A percentile compares a stretch with the other conserved stretches of the same genome.
Conservation (phyloP, 2,888 invertebrate species). For the Caenorhabditis sp. region DNA sequence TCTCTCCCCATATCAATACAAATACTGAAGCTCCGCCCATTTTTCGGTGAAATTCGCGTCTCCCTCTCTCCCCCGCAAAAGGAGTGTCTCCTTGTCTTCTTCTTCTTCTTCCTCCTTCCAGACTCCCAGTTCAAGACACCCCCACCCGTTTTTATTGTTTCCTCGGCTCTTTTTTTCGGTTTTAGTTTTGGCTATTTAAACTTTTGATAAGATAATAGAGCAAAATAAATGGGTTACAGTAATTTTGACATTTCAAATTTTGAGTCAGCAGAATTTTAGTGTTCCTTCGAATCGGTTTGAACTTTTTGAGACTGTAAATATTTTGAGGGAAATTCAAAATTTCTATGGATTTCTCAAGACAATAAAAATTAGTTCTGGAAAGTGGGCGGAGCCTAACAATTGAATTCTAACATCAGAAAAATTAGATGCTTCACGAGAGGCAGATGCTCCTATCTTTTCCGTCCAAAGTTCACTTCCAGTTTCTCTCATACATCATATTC, state of each 20-base stretch:
- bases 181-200: neutral
- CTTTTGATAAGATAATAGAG: neutral
- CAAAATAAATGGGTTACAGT: neutral
- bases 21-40: slow-evolving; percentile 27
- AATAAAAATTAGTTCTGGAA: too few species aligned
- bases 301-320: neutral
- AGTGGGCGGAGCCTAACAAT: too few species aligned
- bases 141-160: slow-evolving; percentile 30
- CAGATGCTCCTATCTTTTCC: neutral
- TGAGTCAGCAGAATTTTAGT: slow-evolving; percentile 1
- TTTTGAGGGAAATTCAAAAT: neutral
- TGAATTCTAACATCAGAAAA: too few species aligned
- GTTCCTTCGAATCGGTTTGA: too few species aligned
- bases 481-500: slow-evolving; percentile 3
- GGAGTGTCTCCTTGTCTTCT: neutral
- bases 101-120: too few species aligned
- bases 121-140: slow-evolving; percentile 20
- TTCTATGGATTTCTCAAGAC: too few species aligned
- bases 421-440: too few species aligned
- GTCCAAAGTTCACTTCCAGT: slow-evolving; percentile 2
- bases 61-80: slow-evolving; percentile 9
- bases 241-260: slow-evolving; percentile 1
- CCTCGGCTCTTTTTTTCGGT: too few species aligned
- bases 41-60: slow-evolving; percentile 34
- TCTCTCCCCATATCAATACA: slow-evolving; percentile 4